A percentile compares a stretch with the other conserved stretches of the same genome.
These are phyloP conservation scores for Platycnemis pennipes DNA, from an alignment of 2,888 invertebrate species.

Conservation along the genomic window DNA sequence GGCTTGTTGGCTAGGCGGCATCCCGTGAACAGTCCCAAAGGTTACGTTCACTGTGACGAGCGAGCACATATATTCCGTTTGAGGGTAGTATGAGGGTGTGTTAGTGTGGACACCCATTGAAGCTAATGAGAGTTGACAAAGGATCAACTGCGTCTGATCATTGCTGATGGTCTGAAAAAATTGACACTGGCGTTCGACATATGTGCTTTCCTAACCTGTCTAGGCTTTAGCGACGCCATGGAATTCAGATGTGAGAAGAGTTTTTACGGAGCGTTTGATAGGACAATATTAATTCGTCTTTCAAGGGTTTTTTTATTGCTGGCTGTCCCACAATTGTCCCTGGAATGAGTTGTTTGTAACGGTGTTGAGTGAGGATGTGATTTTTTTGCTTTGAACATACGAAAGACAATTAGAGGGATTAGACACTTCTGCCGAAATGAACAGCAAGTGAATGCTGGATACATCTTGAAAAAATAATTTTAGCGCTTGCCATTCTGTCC, in stretches of 20 bases:
- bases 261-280: neutral
- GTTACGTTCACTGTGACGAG: neutral
- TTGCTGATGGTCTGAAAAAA: neutral
- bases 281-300: neutral
- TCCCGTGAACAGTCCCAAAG: neutral
- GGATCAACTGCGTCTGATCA: neutral
- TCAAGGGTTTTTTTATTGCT: neutral
- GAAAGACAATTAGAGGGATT: neutral
- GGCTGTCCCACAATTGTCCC: neutral
- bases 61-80: conserved; percentile 18
- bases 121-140: neutral
- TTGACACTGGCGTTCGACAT: neutral
- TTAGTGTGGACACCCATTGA: neutral
- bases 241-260: neutral
- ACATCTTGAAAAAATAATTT: too few species aligned
- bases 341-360: neutral
- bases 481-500: too few species aligned
- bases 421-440: neutral
- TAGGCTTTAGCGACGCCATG: neutral
- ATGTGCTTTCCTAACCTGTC: neutral
- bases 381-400: neutral
- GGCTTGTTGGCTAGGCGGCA: neutral
- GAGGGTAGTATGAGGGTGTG: neutral
- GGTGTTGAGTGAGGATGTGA: neutral
- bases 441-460: neutral